These are phyloP conservation scores for Taeniopygia guttata DNA, from an alignment of 2,797 vertebrate species.

Conservation along the genomic window DNA sequence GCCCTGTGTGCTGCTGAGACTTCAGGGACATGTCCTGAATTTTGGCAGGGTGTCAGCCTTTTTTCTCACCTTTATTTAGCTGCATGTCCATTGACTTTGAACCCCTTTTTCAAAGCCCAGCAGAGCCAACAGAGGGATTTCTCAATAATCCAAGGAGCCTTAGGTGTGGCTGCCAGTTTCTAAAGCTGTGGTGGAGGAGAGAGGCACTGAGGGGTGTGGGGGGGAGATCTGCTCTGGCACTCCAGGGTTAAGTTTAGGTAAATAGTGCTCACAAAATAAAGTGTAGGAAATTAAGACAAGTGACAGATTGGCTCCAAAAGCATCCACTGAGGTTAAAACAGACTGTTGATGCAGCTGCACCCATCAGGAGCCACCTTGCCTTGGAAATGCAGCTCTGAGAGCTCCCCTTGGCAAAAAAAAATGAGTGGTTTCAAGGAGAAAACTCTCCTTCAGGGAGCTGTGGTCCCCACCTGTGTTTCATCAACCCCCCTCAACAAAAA, in stretches of 20 bases:
- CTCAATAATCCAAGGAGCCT: background rate
- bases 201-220: background rate
- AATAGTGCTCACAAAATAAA: background rate
- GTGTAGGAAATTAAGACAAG: background rate
- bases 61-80: background rate
- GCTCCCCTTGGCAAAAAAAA: background rate
- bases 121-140: background rate
- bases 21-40: background rate
- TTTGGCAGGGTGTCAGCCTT: background rate
- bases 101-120: background rate
- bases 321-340: background rate
- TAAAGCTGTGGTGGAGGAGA: background rate
- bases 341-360: background rate
- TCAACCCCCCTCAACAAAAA: background rate
- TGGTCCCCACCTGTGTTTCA: background rate
- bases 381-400: background rate
- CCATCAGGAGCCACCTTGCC: background rate
- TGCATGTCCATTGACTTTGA: background rate
- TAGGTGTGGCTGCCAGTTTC: background rate
- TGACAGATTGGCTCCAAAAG: background rate
- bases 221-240: background rate
- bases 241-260: background rate
- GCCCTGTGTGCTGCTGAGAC: background rate
- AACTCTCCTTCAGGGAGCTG: background rate
- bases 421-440: background rate